Evolutionary conservation across 1,140 invertebrate genomes (phyloP), one percentile per base, ranked within the genome.

Genomic region (Lasioglossum albipes): DNA sequence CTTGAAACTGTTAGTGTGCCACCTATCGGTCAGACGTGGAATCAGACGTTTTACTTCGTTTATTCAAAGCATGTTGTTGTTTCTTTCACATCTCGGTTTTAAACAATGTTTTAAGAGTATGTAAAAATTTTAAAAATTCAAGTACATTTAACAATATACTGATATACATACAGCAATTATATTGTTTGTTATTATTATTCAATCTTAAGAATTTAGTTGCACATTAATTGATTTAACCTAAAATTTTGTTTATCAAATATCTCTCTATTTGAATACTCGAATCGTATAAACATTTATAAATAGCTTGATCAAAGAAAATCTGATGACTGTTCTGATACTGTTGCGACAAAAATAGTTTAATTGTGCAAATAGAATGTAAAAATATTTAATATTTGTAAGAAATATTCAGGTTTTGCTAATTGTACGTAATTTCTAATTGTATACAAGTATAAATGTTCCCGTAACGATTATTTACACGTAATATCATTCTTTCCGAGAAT

Each of bases 31-130:
- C 7, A 42, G 65, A 59, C 42, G 18, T 27, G 4, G 59, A 59
- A 69, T 75, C 20, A 65, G 57, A 7, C 31, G 22, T 2, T n/a
- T 0, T 22, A 16, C 1, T 67, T 18, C 13, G 42, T 57, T 75
- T 68, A 7, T 62, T 69, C 16, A 41, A 49, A 79, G 27, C 9
- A 12, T 27, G 57, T 20, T 6, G 7, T 41, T 6, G 7, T n/a
- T 64, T 72, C 65, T 66, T 12, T 71, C 64, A 27, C 57, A 57
- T 18, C 73, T 66, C 66, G 31, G 45, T 20, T 18, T 54, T 54
- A 54, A 54, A 54, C 18, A 20, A 54, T 18, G 52, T 54, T 54
- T 54, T 18, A 49, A 12, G 52, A 57, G 16, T 42, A 4, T 13
- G 42, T 7, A 59, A 16, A 3, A 42, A 52, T 36, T 2, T 3